Conservation (phyloP, 2,113 vertebrate genomes). For the Podarcis muralis region DNA sequence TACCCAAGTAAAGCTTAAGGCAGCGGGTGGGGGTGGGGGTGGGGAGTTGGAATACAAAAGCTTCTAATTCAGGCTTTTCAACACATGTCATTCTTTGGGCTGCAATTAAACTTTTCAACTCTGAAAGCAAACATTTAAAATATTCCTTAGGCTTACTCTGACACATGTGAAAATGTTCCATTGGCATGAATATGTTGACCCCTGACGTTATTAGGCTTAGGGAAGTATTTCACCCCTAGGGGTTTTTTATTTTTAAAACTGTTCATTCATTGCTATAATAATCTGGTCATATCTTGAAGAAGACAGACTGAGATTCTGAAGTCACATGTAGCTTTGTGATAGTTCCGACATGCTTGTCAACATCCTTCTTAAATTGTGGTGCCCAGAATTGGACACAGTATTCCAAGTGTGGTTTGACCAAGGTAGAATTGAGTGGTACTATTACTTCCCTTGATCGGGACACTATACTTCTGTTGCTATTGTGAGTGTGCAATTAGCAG, state of each 20-base stretch:
- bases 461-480: too few relatives aligned
- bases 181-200: constrained; percentile 17
- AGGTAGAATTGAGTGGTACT: too few relatives aligned
- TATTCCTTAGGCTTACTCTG: constrained; percentile 29
- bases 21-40: background rate
- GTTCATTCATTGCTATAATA: background rate
- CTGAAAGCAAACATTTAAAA: constrained; percentile 35
- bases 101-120: constrained; percentile 58
- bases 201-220: background rate
- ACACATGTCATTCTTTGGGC: constrained; percentile 43
- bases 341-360: background rate
- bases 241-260: background rate
- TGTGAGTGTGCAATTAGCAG: too few relatives aligned
- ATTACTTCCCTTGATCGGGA: too few relatives aligned
- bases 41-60: background rate
- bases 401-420: too few relatives aligned
- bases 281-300: background rate
- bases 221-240: constrained; percentile 3
- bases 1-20: constrained; percentile 17
- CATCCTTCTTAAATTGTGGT: too few relatives aligned
- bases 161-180: constrained; percentile 30
- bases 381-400: too few relatives aligned
- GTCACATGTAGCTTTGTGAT: background rate
- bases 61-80: constrained; percentile 39
- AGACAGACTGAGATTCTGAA: background rate